phyloP scores from a whole-genome alignment of 1,140 invertebrate species.

The Aphidius gifuensis region DNA sequence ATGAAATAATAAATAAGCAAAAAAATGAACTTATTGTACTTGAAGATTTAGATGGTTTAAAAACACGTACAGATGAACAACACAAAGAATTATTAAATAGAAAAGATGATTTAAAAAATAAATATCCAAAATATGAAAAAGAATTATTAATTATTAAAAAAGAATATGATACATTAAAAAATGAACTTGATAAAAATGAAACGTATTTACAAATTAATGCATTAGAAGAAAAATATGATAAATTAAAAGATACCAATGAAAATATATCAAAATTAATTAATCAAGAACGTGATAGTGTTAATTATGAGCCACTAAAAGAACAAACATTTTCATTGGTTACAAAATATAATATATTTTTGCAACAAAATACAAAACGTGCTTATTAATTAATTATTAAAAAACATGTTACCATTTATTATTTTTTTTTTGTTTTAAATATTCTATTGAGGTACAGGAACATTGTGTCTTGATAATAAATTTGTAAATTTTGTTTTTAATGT shows the following conservation, averaged over 20 bases:
- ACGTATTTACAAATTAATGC: constrained; percentile 44
- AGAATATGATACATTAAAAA: constrained; percentile 40
- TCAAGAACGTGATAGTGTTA: constrained; percentile 30
- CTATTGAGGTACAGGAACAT: constrained; percentile 5
- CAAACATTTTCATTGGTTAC: constrained; percentile 28
- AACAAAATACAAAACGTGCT: constrained; percentile 34
- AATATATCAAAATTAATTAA: constrained; percentile 33
- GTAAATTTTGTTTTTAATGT: constrained; percentile 44
- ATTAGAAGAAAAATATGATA: constrained; percentile 43
- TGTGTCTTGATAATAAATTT: constrained; percentile 33
- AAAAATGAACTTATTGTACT: constrained; percentile 33
- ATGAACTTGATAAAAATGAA: constrained; percentile 40
- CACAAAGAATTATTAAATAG: constrained; percentile 33
- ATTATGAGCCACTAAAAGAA: constrained; percentile 37
- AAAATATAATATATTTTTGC: constrained; percentile 33
- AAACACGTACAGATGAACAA: constrained; percentile 33
- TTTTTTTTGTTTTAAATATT: not conserved
- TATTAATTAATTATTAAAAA: constrained; percentile 26
- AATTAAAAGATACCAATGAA: constrained; percentile 37
- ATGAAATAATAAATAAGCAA: constrained; percentile 34
- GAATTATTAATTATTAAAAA: constrained; percentile 32
- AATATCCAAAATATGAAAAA: constrained; percentile 29
- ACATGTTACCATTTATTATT: not conserved
- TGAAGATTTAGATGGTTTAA: constrained; percentile 37
- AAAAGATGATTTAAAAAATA: constrained; percentile 33